phyloP scores from a whole-genome alignment of 2,888 invertebrate genomes.

The Lasiommata megera region DNA sequence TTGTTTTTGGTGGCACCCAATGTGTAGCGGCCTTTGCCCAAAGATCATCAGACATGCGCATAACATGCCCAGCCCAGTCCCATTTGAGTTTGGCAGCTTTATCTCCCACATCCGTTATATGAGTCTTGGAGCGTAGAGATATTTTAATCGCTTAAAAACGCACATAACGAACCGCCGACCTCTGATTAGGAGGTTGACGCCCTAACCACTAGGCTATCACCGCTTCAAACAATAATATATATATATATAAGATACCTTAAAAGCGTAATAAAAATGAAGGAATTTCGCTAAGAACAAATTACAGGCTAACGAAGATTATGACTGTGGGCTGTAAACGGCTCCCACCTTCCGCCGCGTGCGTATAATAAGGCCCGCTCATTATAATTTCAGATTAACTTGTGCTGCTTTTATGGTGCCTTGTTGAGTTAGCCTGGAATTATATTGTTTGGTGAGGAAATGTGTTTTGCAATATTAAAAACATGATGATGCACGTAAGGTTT shows the following conservation, averaged over 20 bases:
- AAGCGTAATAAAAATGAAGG: background rate
- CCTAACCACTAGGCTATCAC: no score
- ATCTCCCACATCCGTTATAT: no score
- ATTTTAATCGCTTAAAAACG: no score
- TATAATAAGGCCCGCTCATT: slow-evolving; percentile 24
- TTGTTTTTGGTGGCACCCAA: no score
- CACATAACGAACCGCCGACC: no score
- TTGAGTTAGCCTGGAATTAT: background rate
- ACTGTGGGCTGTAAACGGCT: background rate
- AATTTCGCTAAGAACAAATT: background rate
- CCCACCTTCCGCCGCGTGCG: background rate
- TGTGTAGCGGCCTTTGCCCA: no score
- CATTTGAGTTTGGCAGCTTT: no score
- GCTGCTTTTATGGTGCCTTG: slow-evolving; percentile 15
- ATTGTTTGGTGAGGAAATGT: background rate
- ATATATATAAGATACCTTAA: background rate
- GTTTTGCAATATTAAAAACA: background rate
- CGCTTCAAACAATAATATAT: no score
- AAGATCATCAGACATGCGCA: no score
- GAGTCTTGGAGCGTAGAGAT: no score
- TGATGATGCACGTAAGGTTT: background rate
- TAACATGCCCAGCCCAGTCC: no score
- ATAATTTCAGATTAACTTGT: slow-evolving; percentile 26
- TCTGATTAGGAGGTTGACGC: no score
- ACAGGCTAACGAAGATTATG: background rate